Conservation (phyloP, 2,888 invertebrate genomes). For the Aphodius sticticus region DNA sequence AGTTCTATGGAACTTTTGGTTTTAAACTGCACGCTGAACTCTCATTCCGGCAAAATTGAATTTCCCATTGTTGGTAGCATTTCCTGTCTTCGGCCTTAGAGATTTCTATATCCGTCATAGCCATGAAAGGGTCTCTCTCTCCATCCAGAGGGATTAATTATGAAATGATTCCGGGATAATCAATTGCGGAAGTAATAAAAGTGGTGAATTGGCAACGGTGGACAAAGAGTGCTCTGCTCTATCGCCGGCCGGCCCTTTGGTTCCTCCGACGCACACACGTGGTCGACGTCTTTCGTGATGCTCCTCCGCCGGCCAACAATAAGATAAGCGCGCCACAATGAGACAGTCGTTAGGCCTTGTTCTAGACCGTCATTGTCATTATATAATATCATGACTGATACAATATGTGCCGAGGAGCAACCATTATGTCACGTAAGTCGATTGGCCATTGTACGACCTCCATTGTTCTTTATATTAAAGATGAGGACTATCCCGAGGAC, state of each 20-base stretch:
- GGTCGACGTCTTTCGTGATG: too few species aligned
- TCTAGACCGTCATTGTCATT: conserved; percentile 58
- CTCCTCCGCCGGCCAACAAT: conserved; percentile 47
- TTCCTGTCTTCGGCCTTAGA: neutral
- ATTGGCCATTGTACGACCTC: conserved; percentile 58
- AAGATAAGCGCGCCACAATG: conserved; percentile 50
- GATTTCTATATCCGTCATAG: neutral
- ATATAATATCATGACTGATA: conserved; percentile 61
- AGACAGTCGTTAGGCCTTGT: conserved; percentile 54
- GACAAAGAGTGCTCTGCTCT: conserved; percentile 46
- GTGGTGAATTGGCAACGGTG: conserved; percentile 46
- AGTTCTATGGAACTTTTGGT: neutral
- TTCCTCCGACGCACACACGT: neutral
- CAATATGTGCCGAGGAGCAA: conserved; percentile 57
- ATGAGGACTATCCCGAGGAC: conserved; percentile 43
- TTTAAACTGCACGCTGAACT: neutral
- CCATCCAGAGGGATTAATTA: conserved; percentile 53
- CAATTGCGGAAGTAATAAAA: conserved; percentile 54
- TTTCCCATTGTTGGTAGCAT: neutral
- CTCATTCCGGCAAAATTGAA: neutral
- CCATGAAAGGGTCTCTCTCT: conserved; percentile 31
- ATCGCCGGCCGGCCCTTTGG: neutral
- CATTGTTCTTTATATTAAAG: conserved; percentile 59
- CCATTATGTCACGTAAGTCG: conserved; percentile 60
- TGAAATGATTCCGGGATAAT: conserved; percentile 54